Evolutionary conservation across 2,797 vertebrate species (phyloP), one percentile per base, ranked within the genome.

Genomic region (Spheniscus humboldti): DNA sequence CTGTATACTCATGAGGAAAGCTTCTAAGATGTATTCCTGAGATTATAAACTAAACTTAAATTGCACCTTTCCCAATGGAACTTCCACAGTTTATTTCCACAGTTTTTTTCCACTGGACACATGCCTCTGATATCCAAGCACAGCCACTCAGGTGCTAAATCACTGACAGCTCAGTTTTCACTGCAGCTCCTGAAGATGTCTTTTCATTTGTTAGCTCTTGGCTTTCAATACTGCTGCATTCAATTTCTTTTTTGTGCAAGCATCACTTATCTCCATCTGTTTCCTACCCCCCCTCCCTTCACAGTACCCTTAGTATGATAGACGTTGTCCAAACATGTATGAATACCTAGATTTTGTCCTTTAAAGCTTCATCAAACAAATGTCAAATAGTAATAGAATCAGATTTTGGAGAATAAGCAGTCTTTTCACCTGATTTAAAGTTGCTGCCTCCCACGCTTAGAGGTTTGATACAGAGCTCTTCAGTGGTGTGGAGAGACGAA

Each of bases 221-320:
- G 69, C 68, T 88, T 86, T 69, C 66, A 76, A 4, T 59, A 28
- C 18, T 60, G 9, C 17, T 85, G 25, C 19, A 7, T 63, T 88
- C 19, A 48, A 75, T 81, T 90, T 71, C 14, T 90, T 67, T 92
- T 87, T 73, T 79, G 52, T 82, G 18, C 17, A 92, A 82, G 55
- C 56, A 57, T 93, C 63, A 35, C 41, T 94, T 74, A 75, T 81
- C 31, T 35, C 86, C 80, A 91, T 90, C 88, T 96, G 90, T 82
- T 96, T 77, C 55, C 74, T 85, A 67, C 37, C 67, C 94, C 43
- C 33, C 17, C 18, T 85, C 43, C 75, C 56, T 52, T 88, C 31
- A 60, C 30, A 57, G 28, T 25, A 67, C 2, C 1, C 25, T 82
- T 75, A 69, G 39, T 82, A 71, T 56, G 52, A 87, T 35, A 92